Percentiles rank a stretch among this genome's conserved stretches.
These are phyloP conservation scores for Microcebus tavaratra DNA, from an alignment of 2,113 vertebrate species.

Conservation along the genomic window DNA sequence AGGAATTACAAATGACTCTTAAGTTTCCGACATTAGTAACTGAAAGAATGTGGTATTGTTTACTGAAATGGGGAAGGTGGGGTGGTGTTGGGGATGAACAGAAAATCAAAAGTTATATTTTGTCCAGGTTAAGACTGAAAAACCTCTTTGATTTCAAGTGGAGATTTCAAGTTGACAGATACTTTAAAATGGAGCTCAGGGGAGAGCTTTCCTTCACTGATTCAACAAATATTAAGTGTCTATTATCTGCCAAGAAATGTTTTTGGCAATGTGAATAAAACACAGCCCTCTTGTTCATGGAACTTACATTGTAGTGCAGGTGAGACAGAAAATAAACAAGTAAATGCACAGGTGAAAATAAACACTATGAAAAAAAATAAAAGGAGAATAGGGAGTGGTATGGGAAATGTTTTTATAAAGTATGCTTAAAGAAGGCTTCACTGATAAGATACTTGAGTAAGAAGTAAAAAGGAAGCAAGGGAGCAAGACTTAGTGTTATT, in stretches of 20 bases:
- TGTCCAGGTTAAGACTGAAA: not conserved
- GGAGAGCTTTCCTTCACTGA: not conserved
- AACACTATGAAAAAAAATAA: not conserved
- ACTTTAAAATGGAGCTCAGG: not conserved
- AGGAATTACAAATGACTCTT: not conserved
- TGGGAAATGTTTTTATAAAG: not conserved
- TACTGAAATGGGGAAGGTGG: not conserved
- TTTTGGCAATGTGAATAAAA: not conserved
- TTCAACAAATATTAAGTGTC: not conserved
- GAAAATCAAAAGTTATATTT: not conserved
- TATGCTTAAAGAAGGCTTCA: not conserved
- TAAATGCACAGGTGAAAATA: not conserved
- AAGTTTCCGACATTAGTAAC: not conserved
- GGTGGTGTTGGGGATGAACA: not conserved
- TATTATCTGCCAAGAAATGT: not conserved
- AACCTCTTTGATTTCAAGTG: not conserved
- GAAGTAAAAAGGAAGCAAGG: not conserved
- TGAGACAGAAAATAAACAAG: constrained; percentile 2
- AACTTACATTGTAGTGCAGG: not conserved
- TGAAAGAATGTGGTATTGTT: not conserved
- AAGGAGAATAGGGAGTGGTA: not conserved
- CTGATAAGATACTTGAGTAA: not conserved
- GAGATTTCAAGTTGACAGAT: not conserved
- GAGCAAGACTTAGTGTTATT: not conserved
- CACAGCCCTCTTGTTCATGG: not conserved